phyloP scores from a whole-genome alignment of 1,140 invertebrate genomes.

The Pseudachorutes palmiensis region DNA sequence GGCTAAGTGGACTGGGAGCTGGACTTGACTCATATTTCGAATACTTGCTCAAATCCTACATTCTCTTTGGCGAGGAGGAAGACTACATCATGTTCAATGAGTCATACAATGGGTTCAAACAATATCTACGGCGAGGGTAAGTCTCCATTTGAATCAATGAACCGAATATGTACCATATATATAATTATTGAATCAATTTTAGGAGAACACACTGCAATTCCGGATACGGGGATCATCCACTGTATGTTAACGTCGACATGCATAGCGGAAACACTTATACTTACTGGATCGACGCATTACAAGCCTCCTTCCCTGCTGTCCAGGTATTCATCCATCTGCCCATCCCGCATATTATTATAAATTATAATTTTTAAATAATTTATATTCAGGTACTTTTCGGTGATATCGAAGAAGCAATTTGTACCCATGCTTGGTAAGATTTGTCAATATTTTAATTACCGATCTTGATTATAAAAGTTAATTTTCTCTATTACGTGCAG shows the following conservation, averaged over 20 bases:
- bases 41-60: slow-evolving; percentile 59
- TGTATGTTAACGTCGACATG: slow-evolving; percentile 65
- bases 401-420: slow-evolving; percentile 64
- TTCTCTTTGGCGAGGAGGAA: slow-evolving; percentile 56
- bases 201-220: slow-evolving; percentile 52
- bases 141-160: slow-evolving; percentile 11
- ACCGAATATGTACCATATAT: slow-evolving; percentile 16
- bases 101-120: slow-evolving; percentile 53
- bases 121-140: slow-evolving; percentile 55
- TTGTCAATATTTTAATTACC: slow-evolving; percentile 39
- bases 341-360: no score
- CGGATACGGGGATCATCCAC: slow-evolving; percentile 54
- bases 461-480: neutral
- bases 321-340: slow-evolving; percentile 50
- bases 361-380: no score
- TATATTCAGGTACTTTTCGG: slow-evolving; percentile 55
- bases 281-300: slow-evolving; percentile 60
- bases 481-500: neutral
- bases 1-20: slow-evolving; percentile 56
- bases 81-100: slow-evolving; percentile 56
- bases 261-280: slow-evolving; percentile 54
- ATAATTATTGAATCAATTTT: slow-evolving; percentile 27
- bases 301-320: slow-evolving; percentile 57
- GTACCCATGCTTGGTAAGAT: slow-evolving; percentile 55
- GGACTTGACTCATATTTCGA: slow-evolving; percentile 64